Conservation (phyloP, 92 coral and sea anemone genomes). For the Hydrozoanthus gracilis region DNA sequence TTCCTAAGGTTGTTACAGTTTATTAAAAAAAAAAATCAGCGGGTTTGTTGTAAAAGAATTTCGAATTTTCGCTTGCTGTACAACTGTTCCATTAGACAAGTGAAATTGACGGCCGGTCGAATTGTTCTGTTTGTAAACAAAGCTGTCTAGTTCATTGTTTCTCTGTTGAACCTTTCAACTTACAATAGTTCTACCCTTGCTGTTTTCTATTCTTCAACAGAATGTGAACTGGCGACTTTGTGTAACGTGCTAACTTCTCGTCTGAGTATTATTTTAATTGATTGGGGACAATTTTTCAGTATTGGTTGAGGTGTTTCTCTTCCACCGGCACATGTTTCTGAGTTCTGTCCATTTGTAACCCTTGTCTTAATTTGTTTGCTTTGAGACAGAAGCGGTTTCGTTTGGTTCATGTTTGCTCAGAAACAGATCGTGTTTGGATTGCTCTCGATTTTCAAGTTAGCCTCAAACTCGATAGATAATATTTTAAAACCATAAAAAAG, state of each 20-base stretch:
- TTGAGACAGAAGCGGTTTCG: neutral
- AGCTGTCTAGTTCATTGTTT: conserved; percentile 11
- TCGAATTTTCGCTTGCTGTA: neutral
- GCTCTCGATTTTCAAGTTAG: neutral
- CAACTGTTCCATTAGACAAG: conserved; percentile 15
- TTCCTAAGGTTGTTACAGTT: neutral
- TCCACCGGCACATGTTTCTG: neutral
- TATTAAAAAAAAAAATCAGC: neutral
- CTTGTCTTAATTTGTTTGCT: conserved; percentile 3
- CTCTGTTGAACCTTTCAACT: conserved; percentile 41
- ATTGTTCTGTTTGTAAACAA: conserved; percentile 53
- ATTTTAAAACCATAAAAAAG: neutral
- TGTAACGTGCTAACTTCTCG: conserved; percentile 17
- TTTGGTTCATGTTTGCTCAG: conserved; percentile 1
- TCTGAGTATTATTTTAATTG: neutral
- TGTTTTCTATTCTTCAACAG: conserved; percentile 37
- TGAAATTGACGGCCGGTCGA: conserved; percentile 28
- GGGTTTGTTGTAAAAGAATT: neutral
- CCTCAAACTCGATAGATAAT: neutral
- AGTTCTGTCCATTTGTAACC: neutral
- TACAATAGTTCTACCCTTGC: conserved; percentile 21
- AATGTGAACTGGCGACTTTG: conserved; percentile 24
- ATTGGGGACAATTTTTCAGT: neutral
- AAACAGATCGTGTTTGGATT: neutral
- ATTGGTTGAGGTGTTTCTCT: neutral